A percentile compares a stretch with the other conserved stretches of the same genome.
Evolutionary conservation across 2,888 invertebrate species (phyloP).

Genomic region (Lingula anatina): DNA sequence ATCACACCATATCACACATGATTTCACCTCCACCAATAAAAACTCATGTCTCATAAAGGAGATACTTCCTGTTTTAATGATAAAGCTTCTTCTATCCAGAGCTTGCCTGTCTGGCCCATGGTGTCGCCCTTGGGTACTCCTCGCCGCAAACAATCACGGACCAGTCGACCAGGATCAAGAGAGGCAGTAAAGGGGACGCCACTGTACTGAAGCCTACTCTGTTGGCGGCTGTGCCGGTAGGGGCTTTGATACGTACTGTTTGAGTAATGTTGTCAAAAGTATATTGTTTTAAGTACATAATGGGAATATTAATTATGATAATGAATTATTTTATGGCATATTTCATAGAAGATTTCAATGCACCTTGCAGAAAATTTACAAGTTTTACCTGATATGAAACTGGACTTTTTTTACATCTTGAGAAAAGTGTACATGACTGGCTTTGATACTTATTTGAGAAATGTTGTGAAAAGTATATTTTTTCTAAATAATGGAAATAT

Average conservation of each 20-base stretch:
- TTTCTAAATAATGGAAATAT: too few species aligned
- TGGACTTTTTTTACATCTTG: background rate
- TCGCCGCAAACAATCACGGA: slow-evolving; percentile 75
- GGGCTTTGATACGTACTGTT: slow-evolving; percentile 22
- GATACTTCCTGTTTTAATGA: too few species aligned
- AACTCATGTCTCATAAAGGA: too few species aligned
- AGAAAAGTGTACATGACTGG: too few species aligned
- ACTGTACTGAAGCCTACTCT: slow-evolving; percentile 85
- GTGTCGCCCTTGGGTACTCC: slow-evolving; percentile 92
- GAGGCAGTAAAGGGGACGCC: slow-evolving; percentile 91
- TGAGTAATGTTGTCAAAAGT: background rate
- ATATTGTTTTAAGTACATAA: background rate
- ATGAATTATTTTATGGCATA: too few species aligned
- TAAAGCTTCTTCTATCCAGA: too few species aligned
- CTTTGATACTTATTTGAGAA: too few species aligned
- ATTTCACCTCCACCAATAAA: too few species aligned
- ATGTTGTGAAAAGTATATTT: too few species aligned
- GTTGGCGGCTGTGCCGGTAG: slow-evolving; percentile 91
- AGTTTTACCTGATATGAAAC: background rate
- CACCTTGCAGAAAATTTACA: background rate
- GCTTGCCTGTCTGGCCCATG: slow-evolving; percentile 74
- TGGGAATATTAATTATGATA: background rate
- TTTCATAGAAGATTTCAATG: background rate
- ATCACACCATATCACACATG: too few species aligned
- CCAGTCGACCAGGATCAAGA: slow-evolving; percentile 87